phyloP scores from a whole-genome alignment of 2,113 vertebrate genomes.

The Reinhardtius hippoglossoides region DNA sequence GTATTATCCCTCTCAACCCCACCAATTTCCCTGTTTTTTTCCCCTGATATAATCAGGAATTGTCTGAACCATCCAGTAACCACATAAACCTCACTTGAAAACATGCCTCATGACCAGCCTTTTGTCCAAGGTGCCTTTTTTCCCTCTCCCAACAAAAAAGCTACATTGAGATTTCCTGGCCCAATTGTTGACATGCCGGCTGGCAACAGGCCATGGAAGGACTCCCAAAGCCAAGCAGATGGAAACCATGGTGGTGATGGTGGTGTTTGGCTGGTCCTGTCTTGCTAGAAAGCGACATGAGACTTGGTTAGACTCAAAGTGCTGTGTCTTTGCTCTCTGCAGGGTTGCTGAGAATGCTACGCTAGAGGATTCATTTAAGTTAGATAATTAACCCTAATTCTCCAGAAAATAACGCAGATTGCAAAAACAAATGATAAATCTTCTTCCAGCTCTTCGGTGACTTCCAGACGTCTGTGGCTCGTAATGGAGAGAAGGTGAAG shows the following conservation, averaged over 20 bases:
- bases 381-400: constrained; percentile 11
- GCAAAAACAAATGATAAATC: background rate
- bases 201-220: constrained; percentile 45
- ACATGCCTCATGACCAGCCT: constrained; percentile 66
- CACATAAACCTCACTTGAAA: constrained; percentile 78
- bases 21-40: constrained; percentile 68
- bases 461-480: constrained; percentile 1
- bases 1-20: constrained; percentile 72
- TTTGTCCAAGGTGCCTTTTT: constrained; percentile 72
- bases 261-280: constrained; percentile 30
- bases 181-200: constrained; percentile 68
- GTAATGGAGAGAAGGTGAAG: background rate
- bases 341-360: constrained; percentile 3
- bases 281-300: constrained; percentile 17
- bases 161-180: constrained; percentile 64
- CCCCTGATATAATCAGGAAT: constrained; percentile 77
- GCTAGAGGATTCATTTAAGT: constrained; percentile 24
- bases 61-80: constrained; percentile 77
- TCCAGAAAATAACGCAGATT: constrained; percentile 25
- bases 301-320: constrained; percentile 19
- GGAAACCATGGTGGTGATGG: constrained; percentile 32
- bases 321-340: constrained; percentile 32
- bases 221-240: constrained; percentile 15
- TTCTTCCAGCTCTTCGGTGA: constrained; percentile 2
- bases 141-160: constrained; percentile 28